Conservation (phyloP, 2,797 vertebrate genomes). For the Lacerta agilis region DNA sequence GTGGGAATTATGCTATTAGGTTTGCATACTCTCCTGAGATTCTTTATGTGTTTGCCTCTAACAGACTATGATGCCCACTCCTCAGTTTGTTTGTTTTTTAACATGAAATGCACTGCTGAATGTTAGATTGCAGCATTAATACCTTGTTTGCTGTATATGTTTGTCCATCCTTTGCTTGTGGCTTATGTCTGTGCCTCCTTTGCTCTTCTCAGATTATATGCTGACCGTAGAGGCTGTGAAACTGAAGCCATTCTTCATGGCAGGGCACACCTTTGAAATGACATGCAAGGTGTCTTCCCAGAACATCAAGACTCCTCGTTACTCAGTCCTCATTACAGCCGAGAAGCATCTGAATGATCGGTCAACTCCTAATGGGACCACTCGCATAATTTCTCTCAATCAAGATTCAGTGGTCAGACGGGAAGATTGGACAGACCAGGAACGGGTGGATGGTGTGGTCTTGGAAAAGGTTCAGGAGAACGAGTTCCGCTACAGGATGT, state of each 20-base stretch:
- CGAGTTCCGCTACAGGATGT: conserved; percentile 91
- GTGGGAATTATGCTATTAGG: background rate
- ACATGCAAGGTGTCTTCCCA: conserved; percentile 84
- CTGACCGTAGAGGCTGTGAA: conserved; percentile 84
- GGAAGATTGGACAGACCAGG: conserved; percentile 83
- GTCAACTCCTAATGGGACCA: conserved; percentile 67
- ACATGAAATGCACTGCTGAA: conserved; percentile 14
- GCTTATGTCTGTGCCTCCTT: conserved; percentile 52
- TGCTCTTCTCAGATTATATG: conserved; percentile 80
- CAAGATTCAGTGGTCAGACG: conserved; percentile 87
- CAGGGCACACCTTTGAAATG: conserved; percentile 95
- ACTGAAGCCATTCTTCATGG: conserved; percentile 83
- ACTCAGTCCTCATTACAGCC: conserved; percentile 87
- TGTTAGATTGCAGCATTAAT: conserved; percentile 3
- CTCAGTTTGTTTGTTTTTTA: background rate
- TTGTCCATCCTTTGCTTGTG: conserved; percentile 10
- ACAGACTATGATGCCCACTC: background rate
- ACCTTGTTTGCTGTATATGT: conserved; percentile 37
- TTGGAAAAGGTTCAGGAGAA: conserved; percentile 87
- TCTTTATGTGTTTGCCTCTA: conserved; percentile 4
- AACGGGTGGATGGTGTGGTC: conserved; percentile 84
- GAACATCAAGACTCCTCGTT: conserved; percentile 85
- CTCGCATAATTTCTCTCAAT: conserved; percentile 86
- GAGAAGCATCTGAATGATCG: conserved; percentile 78
- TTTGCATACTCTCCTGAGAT: conserved; percentile 23